Evolutionary conservation across 1,140 invertebrate genomes (phyloP), one percentile per base, ranked within the genome.

Genomic region (Drosophila rufa): DNA sequence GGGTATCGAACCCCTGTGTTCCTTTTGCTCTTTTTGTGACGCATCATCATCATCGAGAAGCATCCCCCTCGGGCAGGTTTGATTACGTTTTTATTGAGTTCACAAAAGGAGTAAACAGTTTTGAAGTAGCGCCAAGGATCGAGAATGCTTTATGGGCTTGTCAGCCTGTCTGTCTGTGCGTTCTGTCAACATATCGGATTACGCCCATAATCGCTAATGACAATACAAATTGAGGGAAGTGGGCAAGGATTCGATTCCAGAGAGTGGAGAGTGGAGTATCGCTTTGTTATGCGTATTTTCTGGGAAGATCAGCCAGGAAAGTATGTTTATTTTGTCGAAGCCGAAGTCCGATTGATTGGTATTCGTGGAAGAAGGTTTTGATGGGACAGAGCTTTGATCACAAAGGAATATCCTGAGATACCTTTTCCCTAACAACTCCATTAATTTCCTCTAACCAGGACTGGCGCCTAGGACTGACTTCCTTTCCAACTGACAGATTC

Each of bases 131-230:
- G 84, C 84, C 84, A 87, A 74, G 69, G 60, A 66, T 74, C 50
- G 51, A 89, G 22, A 25, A 84, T 84, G 74, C 66, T 89, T 89
- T 90, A 89, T 89, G 58, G 85, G 85, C 67, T 89, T 89, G 84
- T 89, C 84, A 89, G 84, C 69, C 47, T 40, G 48, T 4, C 33
- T 42, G 70, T 36, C 43, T 40, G 47, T 15, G 42, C 80, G 84
- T 84, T 80, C 74, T 84, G 85, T 89, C 84, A 89, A 89, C 85
- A 90, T 89, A 89, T 89, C 84, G 64, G 62, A 84, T 89, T 89
- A 89, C 84, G 80, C 80, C 66, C 81, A 84, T 89, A 89, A 89
- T 84, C 84, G 84, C 84, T 89, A 89, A 89, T 89, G 84, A 89
- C 84, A 89, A 89, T 89, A 89, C 84, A 90, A 89, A 89, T 89